These are phyloP conservation scores for Plutomurus gul DNA, from an alignment of 1,140 invertebrate genomes.

Conservation along the genomic window DNA sequence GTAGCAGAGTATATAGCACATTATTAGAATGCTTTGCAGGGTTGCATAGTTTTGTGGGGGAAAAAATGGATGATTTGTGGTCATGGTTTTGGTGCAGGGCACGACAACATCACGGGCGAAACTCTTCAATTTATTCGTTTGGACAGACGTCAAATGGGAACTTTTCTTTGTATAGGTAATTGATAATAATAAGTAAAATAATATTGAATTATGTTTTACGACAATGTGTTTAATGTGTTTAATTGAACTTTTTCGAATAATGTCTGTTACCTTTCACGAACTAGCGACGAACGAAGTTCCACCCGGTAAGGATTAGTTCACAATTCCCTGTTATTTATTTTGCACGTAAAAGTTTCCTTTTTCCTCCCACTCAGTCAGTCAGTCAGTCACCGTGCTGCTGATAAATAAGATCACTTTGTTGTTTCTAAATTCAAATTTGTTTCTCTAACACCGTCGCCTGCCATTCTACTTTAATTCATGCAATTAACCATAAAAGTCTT, in stretches of 20 bases:
- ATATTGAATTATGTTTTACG: neutral
- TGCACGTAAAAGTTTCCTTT: no score
- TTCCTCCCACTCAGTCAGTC: no score
- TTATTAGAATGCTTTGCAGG: no score
- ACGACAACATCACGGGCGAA: constrained; percentile 71
- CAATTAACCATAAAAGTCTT: neutral
- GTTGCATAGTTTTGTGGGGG: neutral
- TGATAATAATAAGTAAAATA: no score
- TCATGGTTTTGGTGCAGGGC: constrained; percentile 42
- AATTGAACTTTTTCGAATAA: neutral
- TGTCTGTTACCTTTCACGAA: no score
- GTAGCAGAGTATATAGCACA: no score
- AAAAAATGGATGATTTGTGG: neutral
- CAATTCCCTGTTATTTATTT: no score
- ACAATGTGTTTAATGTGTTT: neutral
- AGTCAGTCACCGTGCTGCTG: no score
- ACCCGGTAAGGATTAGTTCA: constrained; percentile 60
- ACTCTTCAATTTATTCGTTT: constrained; percentile 72
- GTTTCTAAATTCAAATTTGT: no score
- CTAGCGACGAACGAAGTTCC: constrained; percentile 70
- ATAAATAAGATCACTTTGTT: no score
- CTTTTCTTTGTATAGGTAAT: constrained; percentile 50
- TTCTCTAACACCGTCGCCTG: no score
- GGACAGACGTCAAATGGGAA: constrained; percentile 76
- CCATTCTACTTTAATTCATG: no score